phyloP scores from a whole-genome alignment of 2,797 vertebrate genomes.

The Rhodeus uyekii region DNA sequence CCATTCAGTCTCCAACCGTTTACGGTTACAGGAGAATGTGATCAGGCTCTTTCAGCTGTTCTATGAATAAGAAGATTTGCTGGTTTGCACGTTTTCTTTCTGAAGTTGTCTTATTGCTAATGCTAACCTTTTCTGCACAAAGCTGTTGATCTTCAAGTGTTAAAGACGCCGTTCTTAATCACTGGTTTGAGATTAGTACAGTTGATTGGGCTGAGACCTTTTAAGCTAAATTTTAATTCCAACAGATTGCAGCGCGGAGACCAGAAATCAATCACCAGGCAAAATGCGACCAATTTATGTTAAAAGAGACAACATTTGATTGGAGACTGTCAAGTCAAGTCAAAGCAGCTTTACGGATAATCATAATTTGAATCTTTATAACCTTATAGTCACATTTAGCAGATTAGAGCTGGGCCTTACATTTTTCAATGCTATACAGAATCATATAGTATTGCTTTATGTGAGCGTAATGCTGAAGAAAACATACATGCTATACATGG shows the following conservation, averaged over 20 bases:
- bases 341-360: not conserved
- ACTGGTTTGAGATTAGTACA: not conserved
- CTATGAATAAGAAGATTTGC: not conserved
- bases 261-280: not conserved
- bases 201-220: constrained; percentile 24
- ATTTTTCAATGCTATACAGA: not conserved
- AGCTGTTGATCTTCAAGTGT: not conserved
- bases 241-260: not conserved
- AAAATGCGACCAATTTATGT: not conserved
- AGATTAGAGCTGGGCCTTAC: not conserved
- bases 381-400: not conserved
- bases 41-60: not conserved
- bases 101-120: not conserved
- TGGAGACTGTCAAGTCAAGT: not conserved
- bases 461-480: not conserved
- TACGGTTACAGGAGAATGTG: not conserved
- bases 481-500: no score
- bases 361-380: not conserved
- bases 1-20: not conserved
- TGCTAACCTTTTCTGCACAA: not conserved
- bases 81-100: not conserved
- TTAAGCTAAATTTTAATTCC: not conserved
- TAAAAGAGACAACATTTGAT: not conserved
- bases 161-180: constrained; percentile 3
- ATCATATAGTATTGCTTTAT: not conserved